Base-by-base conservation (phyloP, 2,797 vertebrate species). In the Dallia pectoralis region DNA sequence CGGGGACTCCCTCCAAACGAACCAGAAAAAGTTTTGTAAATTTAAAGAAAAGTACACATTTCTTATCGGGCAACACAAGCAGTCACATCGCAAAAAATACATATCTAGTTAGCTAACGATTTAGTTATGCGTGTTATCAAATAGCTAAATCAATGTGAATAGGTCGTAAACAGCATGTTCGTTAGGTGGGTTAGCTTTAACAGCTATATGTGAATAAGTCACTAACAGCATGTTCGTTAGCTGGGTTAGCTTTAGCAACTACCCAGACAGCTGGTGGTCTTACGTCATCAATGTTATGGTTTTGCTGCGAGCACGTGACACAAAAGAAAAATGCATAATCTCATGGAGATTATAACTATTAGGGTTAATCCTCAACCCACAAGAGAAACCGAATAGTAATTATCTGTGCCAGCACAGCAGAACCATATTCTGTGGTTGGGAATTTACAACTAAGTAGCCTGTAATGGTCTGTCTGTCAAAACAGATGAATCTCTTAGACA, bases 401-500 rank as follows among this genome's bases (percentile, higher is more conserved):
- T 47, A 15, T 29, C 51, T 72, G 30, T 67, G 65, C 66, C 67
- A 47, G 33, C 64, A 63, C 67, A 47, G 47, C 64, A 67, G 11
- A 6, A 33, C 51, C 73, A 68, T 33, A 36, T 77, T 75, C 19
- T 33, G 2, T 53, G 48, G 70, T 56, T 72, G 61, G 44, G 18
- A 19, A 56, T 61, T 75, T 36, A 4, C 48, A 69, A 69, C 48
- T 19, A 69, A 29, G 40, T 44, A 44, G 9, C 40, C 40, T 29
- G 18, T 51, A 16, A 51, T 69, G 67, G 19, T 71, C 65, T 48
- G 25, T 7, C 29, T 36, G 61, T 72, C 36, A 72, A 47, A 75
- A 65, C 74, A 69, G 29, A 8, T 53, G 62, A 56, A 36, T 40
- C 5, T 27, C 69, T 51, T 59, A 36, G 59, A 40, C 67, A 70